Evolutionary conservation across 1,140 invertebrate genomes (phyloP).

Genomic region (Drosophila tristis): DNA sequence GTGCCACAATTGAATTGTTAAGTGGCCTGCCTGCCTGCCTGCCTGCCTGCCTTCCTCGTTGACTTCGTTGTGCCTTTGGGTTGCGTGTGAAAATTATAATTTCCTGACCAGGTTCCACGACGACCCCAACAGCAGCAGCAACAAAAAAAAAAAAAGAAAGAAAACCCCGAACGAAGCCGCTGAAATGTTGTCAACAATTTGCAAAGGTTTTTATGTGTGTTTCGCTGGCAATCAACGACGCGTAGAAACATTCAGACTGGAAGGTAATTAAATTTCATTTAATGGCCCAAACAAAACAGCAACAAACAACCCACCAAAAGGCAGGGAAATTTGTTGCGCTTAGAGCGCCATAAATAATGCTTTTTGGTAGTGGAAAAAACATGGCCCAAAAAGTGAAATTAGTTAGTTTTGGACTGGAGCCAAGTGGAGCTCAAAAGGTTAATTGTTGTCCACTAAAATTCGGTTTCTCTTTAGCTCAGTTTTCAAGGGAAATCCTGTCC

Average conservation of each 20-base stretch:
- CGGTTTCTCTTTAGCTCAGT: constrained; percentile 21
- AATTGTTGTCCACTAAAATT: constrained; percentile 3
- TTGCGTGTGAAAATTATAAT: constrained; percentile 83
- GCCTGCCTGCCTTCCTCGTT: constrained; percentile 5
- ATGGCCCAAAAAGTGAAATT: constrained; percentile 40
- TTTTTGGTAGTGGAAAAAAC: constrained; percentile 1
- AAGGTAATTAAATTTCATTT: constrained; percentile 78
- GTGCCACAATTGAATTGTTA: constrained; percentile 79
- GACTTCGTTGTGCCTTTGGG: neutral
- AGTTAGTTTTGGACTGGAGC: constrained; percentile 14
- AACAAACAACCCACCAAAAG: constrained; percentile 17
- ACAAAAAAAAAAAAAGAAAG: constrained; percentile 28
- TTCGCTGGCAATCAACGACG: constrained; percentile 49
- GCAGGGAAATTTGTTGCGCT: constrained; percentile 42
- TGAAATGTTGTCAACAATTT: constrained; percentile 78
- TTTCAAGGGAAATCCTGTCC: constrained; percentile 35
- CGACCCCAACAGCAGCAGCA: constrained; percentile 26
- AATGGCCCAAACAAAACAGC: constrained; percentile 35
- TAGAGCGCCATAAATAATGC: constrained; percentile 45
- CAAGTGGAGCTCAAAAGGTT: constrained; percentile 34
- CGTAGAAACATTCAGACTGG: constrained; percentile 63
- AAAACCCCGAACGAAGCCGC: constrained; percentile 30
- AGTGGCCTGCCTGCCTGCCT: constrained; percentile 52
- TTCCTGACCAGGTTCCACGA: constrained; percentile 64
- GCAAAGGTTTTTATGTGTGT: constrained; percentile 55